Conservation (phyloP, 2,888 invertebrate genomes). For the Thereva unica region DNA sequence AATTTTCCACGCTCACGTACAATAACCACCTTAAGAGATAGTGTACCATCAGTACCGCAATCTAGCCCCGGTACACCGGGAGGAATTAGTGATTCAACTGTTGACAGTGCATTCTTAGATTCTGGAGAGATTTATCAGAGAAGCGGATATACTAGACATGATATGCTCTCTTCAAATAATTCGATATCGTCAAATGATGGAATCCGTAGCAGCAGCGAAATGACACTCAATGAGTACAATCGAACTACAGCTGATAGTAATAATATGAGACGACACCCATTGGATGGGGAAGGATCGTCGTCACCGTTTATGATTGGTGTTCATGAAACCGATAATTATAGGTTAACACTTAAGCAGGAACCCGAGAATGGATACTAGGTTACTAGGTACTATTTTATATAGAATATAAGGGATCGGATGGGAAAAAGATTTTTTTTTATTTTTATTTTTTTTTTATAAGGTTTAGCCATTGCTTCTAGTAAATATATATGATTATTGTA, state of each 20-base stretch:
- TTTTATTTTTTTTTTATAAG: conserved; percentile 8
- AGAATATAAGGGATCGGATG: conserved; percentile 19
- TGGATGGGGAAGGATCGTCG: conserved; percentile 52
- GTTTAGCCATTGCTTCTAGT: background rate
- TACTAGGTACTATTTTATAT: background rate
- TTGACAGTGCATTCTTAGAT: conserved; percentile 35
- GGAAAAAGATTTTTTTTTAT: conserved; percentile 20
- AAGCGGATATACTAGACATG: conserved; percentile 42
- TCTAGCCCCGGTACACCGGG: conserved; percentile 40
- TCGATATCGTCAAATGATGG: conserved; percentile 42
- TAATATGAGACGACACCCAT: conserved; percentile 51
- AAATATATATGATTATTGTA: too few species aligned
- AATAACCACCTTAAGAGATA: conserved; percentile 36
- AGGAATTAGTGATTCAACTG: conserved; percentile 12
- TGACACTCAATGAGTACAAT: conserved; percentile 57
- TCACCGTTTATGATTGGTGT: conserved; percentile 43
- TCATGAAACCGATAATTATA: conserved; percentile 52
- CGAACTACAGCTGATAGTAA: conserved; percentile 47
- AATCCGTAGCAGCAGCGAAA: conserved; percentile 53
- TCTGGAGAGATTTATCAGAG: conserved; percentile 38
- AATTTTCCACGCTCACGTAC: conserved; percentile 38
- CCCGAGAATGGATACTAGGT: conserved; percentile 56
- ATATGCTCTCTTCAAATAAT: conserved; percentile 44
- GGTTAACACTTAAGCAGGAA: conserved; percentile 57
- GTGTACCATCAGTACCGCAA: conserved; percentile 22